Conservation (phyloP, 1,140 invertebrate genomes). For the Brachionus angularis region DNA sequence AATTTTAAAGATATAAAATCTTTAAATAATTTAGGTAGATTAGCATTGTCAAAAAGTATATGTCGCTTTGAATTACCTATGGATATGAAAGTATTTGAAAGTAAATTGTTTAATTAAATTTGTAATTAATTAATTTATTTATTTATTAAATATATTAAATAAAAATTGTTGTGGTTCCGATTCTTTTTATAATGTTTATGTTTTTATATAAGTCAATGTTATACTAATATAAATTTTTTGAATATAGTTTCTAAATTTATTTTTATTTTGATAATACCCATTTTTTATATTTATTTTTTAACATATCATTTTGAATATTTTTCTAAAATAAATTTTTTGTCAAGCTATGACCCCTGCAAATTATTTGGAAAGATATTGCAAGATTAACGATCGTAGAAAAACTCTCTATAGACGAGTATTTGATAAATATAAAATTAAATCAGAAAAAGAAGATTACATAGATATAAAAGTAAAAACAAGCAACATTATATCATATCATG, state of each 20-base stretch:
- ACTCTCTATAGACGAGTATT: conserved; percentile 51
- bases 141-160: too few relatives aligned
- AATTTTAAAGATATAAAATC: background rate
- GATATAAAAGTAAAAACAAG: conserved; percentile 41
- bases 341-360: conserved; percentile 49
- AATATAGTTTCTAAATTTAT: background rate
- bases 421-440: conserved; percentile 49
- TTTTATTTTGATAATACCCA: background rate
- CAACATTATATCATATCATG: background rate
- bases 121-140: too few relatives aligned
- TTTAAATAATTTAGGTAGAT: conserved; percentile 45
- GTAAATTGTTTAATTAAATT: conserved; percentile 46
- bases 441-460: conserved; percentile 45
- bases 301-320: background rate
- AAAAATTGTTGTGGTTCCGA: too few relatives aligned
- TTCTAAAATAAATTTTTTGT: conserved; percentile 27
- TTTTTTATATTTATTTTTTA: too few relatives aligned
- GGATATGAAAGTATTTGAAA: conserved; percentile 52
- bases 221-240: background rate
- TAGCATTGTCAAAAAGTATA: conserved; percentile 51
- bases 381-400: conserved; percentile 48
- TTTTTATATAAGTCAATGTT: background rate
- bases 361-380: conserved; percentile 50
- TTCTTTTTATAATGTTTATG: conserved; percentile 20
- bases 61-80: conserved; percentile 54